Conservation (phyloP, 2,888 invertebrate genomes). For the Chelonus formosanus region DNA sequence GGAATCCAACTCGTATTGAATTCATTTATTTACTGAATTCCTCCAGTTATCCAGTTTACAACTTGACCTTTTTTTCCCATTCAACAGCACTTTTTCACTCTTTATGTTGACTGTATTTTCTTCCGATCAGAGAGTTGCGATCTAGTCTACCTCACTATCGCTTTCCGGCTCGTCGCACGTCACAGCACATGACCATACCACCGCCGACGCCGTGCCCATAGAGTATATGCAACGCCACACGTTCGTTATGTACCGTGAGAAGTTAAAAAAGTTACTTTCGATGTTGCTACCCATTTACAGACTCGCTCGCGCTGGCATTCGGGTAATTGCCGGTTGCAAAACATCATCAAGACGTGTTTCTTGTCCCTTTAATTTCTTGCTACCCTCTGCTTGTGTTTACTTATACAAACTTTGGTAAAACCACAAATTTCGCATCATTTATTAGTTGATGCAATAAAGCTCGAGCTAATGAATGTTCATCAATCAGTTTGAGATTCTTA, state of each 20-base stretch:
- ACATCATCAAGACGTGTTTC: conserved; percentile 20
- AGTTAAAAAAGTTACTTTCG: conserved; percentile 18
- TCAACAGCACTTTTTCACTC: neutral
- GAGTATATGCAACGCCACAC: conserved; percentile 16
- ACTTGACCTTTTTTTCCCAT: neutral
- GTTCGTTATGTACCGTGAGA: conserved; percentile 23
- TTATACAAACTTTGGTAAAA: neutral
- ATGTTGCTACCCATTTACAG: conserved; percentile 25
- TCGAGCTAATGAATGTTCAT: conserved; percentile 18
- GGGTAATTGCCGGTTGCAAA: conserved; percentile 33
- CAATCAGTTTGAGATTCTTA: conserved; percentile 23
- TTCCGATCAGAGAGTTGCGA: conserved; percentile 11
- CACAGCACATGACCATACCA: conserved; percentile 42
- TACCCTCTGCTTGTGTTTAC: neutral
- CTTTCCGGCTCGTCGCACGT: conserved; percentile 55
- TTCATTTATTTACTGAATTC: conserved; percentile 2
- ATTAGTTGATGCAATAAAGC: conserved; percentile 22
- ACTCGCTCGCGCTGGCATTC: conserved; percentile 27
- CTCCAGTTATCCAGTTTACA: no score
- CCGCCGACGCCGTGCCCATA: conserved; percentile 20
- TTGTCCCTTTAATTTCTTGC: conserved; percentile 7
- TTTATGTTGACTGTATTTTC: neutral
- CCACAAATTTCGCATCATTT: conserved; percentile 2
- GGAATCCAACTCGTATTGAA: neutral
- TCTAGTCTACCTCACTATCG: conserved; percentile 45